A percentile compares a stretch with the other conserved stretches of the same genome.
These are phyloP conservation scores for Catamblyrhynchus diadema DNA, from an alignment of 2,797 vertebrate species.

Conservation along the genomic window DNA sequence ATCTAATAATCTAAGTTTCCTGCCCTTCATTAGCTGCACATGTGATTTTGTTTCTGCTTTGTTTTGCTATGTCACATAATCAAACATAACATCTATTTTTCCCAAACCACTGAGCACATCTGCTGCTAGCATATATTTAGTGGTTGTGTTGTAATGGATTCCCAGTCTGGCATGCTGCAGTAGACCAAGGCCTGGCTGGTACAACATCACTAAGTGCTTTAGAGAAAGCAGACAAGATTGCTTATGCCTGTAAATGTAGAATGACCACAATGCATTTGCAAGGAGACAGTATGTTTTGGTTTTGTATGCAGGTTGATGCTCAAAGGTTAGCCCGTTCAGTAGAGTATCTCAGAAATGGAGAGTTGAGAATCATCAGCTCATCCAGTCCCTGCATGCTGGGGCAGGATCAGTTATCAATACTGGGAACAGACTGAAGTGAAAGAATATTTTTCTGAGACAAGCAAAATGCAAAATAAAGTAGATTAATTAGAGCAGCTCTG, in stretches of 20 bases:
- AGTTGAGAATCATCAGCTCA: neutral
- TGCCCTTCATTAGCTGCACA: neutral
- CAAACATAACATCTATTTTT: neutral
- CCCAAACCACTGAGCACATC: neutral
- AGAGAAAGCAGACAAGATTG: neutral
- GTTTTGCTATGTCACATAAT: neutral
- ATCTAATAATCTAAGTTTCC: neutral
- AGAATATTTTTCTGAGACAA: slow-evolving; percentile 1
- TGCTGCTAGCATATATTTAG: neutral
- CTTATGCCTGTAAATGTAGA: neutral
- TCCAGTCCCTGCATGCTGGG: neutral
- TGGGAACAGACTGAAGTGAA: neutral
- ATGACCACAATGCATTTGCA: neutral
- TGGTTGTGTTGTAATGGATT: neutral
- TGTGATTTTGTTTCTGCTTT: neutral
- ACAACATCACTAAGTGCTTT: neutral
- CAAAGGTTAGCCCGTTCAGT: neutral
- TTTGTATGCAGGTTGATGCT: neutral
- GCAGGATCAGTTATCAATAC: neutral
- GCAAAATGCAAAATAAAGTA: neutral
- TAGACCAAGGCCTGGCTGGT: neutral
- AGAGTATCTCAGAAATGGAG: neutral
- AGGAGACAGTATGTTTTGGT: neutral
- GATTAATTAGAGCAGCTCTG: neutral
- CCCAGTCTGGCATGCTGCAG: neutral